A percentile compares a stretch with the other conserved stretches of the same genome.
phyloP scores from a whole-genome alignment of 2,888 invertebrate genomes.

The Lydus trimaculatus region DNA sequence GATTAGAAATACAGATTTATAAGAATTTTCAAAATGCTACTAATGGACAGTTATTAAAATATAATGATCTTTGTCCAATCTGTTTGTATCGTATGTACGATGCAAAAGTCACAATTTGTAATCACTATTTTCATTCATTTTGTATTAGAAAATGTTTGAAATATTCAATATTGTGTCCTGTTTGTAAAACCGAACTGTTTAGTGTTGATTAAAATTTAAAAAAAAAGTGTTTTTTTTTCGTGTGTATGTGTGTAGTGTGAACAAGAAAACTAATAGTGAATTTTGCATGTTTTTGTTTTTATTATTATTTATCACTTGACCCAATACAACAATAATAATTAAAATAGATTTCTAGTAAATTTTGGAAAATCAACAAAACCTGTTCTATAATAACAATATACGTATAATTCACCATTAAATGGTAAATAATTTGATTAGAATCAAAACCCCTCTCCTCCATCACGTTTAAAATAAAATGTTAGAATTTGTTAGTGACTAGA shows the following conservation, averaged over 20 bases:
- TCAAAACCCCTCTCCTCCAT: background rate
- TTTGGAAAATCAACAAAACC: constrained; percentile 7
- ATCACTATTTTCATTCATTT: constrained; percentile 80
- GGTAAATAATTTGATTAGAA: background rate
- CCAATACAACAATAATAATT: background rate
- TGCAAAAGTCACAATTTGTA: constrained; percentile 79
- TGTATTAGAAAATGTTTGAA: constrained; percentile 77
- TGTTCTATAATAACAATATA: background rate
- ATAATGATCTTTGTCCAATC: constrained; percentile 81
- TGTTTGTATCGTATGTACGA: constrained; percentile 74
- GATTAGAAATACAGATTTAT: constrained; percentile 50
- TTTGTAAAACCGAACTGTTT: constrained; percentile 67
- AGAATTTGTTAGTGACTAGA: constrained; percentile 22
- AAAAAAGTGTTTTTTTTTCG: constrained; percentile 17
- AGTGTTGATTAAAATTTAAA: constrained; percentile 15
- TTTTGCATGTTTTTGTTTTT: no score
- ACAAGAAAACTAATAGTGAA: background rate
- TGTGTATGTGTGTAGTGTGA: background rate
- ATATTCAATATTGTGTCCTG: constrained; percentile 73
- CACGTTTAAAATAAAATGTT: background rate
- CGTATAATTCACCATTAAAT: background rate
- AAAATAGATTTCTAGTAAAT: background rate
- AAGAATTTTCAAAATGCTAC: constrained; percentile 65
- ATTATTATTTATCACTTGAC: background rate
- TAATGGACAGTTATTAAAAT: constrained; percentile 53